Base-by-base conservation (phyloP, 2,797 vertebrate species). In the Galaxias olidus region DNA sequence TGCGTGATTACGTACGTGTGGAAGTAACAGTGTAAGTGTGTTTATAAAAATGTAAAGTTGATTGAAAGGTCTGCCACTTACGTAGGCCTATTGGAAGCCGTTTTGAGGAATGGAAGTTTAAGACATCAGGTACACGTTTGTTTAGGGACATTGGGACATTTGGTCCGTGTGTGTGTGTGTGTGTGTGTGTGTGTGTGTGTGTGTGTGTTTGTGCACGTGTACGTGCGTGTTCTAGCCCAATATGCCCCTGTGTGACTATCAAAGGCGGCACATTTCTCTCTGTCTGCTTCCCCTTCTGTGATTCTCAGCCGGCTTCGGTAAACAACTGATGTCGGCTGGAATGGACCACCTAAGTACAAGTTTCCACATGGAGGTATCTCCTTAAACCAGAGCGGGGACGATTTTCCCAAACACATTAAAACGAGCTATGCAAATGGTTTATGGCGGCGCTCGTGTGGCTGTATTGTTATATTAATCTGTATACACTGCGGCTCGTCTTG, bases 351-450 rank as follows among this genome's bases (percentile, higher is more conserved):
- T 90, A 91, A 84, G 89, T 86, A 81, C 75, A 89, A 88, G 87
- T 92, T 92, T 92, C 91, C 90, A 89, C 84, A 80, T 81, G 75
- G 84, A 87, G 85, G 87, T 83, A 87, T 87, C 83, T 90, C 87
- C 85, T 89, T 81, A 86, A 88, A 90, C 85, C 80, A 59, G 81
- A 71, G 81, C 67, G 14, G 49, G 69, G 17, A 63, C 83, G 66
- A 88, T 85, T 88, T 92, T 91, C 88, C 89, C 78, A 92, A 92
- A 91, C 91, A 91, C 89, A 88, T 90, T 91, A 89, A 90, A 90
- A 88, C 84, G 86, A 90, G 89, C 87, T 90, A 89, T 88, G 90
- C 89, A 90, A 91, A 92, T 90, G 85, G 87, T 91, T 91, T 90
- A 91, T 86, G 86, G 80, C 81, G 74, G 87, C 79, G 77, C 85